Evolutionary conservation across 1,140 invertebrate species (phyloP).

Genomic region (Aphis craccivora): DNA sequence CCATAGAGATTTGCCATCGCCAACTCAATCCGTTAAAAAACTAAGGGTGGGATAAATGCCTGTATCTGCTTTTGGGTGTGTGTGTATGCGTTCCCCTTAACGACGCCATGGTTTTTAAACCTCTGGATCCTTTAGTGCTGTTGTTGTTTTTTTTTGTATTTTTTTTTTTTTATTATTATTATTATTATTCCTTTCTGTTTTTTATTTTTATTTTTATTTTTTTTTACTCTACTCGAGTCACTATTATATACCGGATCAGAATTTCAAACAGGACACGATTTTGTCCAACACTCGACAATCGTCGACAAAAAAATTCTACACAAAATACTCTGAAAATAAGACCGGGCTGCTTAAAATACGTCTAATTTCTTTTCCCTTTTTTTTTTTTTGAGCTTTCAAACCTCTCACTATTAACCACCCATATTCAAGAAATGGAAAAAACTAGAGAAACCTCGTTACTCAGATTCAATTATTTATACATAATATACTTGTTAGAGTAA

Average conservation of each 20-base stretch:
- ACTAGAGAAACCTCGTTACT: background rate
- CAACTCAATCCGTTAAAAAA: slow-evolving; percentile 38
- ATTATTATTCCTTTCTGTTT: background rate
- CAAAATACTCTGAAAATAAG: background rate
- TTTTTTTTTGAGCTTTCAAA: background rate
- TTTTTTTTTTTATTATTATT: background rate
- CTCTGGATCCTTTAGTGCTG: background rate
- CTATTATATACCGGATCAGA: background rate
- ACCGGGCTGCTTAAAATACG: background rate
- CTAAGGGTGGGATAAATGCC: background rate
- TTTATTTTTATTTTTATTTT: background rate
- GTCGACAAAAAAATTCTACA: background rate
- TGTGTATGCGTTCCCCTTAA: slow-evolving; percentile 22
- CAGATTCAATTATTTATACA: background rate
- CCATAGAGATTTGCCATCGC: slow-evolving; percentile 40
- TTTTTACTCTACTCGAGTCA: background rate
- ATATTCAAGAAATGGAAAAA: background rate
- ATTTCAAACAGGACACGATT: slow-evolving; percentile 28
- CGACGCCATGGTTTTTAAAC: slow-evolving; percentile 32
- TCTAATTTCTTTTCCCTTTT: background rate
- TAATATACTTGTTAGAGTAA: background rate
- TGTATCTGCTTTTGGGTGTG: background rate
- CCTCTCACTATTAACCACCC: background rate
- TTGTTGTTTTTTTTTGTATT: background rate
- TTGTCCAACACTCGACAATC: background rate